These are phyloP conservation scores for Holocentrus rufus DNA, from an alignment of 2,797 vertebrate species.

Conservation along the genomic window DNA sequence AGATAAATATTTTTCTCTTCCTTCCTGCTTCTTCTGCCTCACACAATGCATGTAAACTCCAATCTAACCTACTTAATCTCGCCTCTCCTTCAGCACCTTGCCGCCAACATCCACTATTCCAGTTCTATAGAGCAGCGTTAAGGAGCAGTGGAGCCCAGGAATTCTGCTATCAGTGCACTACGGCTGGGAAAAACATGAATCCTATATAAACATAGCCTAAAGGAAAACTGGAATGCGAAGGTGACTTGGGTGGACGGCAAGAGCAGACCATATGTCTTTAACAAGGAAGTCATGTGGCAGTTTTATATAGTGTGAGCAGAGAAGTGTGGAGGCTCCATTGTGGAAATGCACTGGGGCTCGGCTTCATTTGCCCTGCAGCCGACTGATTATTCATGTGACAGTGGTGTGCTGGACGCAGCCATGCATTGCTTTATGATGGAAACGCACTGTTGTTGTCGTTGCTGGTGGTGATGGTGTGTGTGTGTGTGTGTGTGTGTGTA, in stretches of 20 bases:
- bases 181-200: background rate
- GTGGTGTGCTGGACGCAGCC: background rate
- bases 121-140: background rate
- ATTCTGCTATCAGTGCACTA: background rate
- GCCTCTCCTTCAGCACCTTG: slow-evolving; percentile 21
- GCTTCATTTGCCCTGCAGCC: slow-evolving; percentile 13
- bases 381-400: background rate
- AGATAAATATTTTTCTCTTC: slow-evolving; percentile 13
- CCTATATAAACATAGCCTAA: background rate
- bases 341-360: slow-evolving; percentile 16
- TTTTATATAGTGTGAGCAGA: background rate
- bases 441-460: too few species aligned
- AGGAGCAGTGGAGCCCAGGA: slow-evolving; percentile 18
- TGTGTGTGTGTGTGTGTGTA: background rate
- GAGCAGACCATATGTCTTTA: background rate
- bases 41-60: slow-evolving; percentile 35
- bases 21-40: slow-evolving; percentile 27
- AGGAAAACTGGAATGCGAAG: background rate
- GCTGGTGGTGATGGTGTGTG: background rate
- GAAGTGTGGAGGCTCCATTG: slow-evolving; percentile 4
- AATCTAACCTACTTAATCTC: slow-evolving; percentile 32
- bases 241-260: background rate
- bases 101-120: background rate
- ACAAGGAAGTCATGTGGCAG: slow-evolving; percentile 1
- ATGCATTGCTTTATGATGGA: background rate